phyloP scores from a whole-genome alignment of 64 coral and sea anemone species.

The Montipora efflorescens region DNA sequence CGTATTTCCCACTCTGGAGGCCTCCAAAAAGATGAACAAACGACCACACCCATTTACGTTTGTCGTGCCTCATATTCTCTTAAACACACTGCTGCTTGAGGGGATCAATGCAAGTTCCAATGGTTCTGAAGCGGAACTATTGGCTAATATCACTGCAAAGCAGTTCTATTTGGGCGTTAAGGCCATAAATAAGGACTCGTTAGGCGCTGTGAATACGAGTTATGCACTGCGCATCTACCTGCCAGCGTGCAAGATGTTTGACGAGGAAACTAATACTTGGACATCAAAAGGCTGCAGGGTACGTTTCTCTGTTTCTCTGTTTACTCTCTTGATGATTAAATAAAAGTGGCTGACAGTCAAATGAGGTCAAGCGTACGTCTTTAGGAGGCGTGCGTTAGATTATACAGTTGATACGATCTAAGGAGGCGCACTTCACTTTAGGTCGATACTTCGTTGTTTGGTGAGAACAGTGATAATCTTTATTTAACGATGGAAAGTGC shows the following conservation, averaged over 20 bases:
- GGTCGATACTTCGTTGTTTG: too few relatives aligned
- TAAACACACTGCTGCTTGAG: constrained; percentile 63
- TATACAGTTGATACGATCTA: too few relatives aligned
- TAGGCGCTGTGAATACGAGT: constrained; percentile 58
- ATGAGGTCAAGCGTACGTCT: too few relatives aligned
- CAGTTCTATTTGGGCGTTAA: constrained; percentile 90
- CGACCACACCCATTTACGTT: constrained; percentile 89
- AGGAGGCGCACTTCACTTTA: too few relatives aligned
- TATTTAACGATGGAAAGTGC: too few relatives aligned
- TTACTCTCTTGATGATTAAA: too few relatives aligned
- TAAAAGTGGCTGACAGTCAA: too few relatives aligned
- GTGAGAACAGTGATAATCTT: too few relatives aligned
- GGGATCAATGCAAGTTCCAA: constrained; percentile 37
- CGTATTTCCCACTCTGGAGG: constrained; percentile 72
- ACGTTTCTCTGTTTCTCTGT: background rate
- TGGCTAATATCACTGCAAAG: constrained; percentile 26
- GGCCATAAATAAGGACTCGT: constrained; percentile 72
- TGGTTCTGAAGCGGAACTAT: constrained; percentile 11
- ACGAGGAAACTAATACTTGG: constrained; percentile 85
- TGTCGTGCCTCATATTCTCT: constrained; percentile 65
- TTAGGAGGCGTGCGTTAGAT: too few relatives aligned
- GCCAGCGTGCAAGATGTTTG: constrained; percentile 89
- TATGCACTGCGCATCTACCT: constrained; percentile 91
- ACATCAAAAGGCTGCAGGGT: constrained; percentile 89
- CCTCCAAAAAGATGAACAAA: constrained; percentile 86